phyloP scores from a whole-genome alignment of 1,140 invertebrate genomes.

The Delia radicum region DNA sequence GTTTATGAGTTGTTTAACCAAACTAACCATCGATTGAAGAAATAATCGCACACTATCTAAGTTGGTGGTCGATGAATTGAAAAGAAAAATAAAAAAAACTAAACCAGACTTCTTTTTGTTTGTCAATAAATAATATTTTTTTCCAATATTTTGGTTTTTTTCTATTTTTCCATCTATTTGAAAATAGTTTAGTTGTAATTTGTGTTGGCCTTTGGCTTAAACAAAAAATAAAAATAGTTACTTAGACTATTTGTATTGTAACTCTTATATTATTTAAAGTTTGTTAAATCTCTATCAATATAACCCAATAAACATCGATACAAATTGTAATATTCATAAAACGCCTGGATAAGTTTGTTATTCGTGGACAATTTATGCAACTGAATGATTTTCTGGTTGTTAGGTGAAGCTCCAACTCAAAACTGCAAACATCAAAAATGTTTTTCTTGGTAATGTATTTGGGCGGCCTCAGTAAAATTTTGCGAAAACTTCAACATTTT shows the following conservation, averaged over 20 bases:
- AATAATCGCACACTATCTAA: not conserved
- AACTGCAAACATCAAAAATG: too few relatives aligned
- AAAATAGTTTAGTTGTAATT: constrained; percentile 11
- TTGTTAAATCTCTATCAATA: constrained; percentile 12
- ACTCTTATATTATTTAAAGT: not conserved
- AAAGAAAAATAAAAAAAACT: not conserved
- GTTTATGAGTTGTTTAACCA: constrained; percentile 1
- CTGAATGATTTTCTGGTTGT: too few relatives aligned
- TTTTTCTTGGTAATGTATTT: too few relatives aligned
- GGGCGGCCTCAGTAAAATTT: too few relatives aligned
- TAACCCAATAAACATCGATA: too few relatives aligned
- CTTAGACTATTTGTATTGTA: not conserved
- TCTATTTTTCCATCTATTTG: not conserved
- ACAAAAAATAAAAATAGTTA: not conserved
- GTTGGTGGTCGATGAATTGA: not conserved
- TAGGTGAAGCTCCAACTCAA: too few relatives aligned
- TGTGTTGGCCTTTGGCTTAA: constrained; percentile 7
- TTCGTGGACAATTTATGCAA: too few relatives aligned
- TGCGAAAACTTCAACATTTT: too few relatives aligned
- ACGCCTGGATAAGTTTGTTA: not conserved
- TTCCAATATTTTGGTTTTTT: not conserved
- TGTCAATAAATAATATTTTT: not conserved
- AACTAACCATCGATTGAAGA: not conserved
- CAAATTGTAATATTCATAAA: not conserved
- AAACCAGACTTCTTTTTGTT: not conserved